Evolutionary conservation across 2,888 invertebrate species (phyloP).

Genomic region (Ophraella communa): DNA sequence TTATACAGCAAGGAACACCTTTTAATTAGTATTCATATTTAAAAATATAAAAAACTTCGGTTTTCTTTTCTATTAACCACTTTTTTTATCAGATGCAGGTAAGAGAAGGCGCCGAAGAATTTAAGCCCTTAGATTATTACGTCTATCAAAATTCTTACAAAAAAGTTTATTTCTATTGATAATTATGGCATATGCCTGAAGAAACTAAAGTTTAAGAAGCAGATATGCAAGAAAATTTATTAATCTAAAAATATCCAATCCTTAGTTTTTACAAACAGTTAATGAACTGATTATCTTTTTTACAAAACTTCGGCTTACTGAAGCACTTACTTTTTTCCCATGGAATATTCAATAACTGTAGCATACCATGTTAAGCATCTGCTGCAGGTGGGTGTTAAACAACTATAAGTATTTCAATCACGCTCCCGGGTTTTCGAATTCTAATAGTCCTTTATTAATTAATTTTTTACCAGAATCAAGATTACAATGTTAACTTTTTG

Average conservation of each 20-base stretch:
- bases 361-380: conserved; percentile 34
- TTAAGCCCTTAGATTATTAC: conserved; percentile 11
- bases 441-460: conserved; percentile 20
- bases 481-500: not conserved
- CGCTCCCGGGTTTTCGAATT: conserved; percentile 18
- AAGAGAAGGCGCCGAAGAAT: conserved; percentile 16
- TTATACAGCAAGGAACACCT: not conserved
- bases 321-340: conserved; percentile 20
- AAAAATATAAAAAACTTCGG: conserved; percentile 1
- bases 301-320: no score
- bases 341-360: conserved; percentile 22
- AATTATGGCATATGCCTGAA: conserved; percentile 9
- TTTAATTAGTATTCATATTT: not conserved
- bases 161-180: not conserved
- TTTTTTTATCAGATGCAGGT: conserved; percentile 21
- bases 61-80: conserved; percentile 8
- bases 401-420: conserved; percentile 23
- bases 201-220: not conserved
- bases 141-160: conserved; percentile 6
- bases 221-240: not conserved
- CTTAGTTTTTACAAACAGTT: no score
- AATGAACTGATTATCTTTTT: no score
- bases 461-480: conserved; percentile 13
- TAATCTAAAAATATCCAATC: not conserved
- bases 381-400: conserved; percentile 34